Evolutionary conservation across 2,797 vertebrate species (phyloP).

Genomic region (Mastacembelus armatus): DNA sequence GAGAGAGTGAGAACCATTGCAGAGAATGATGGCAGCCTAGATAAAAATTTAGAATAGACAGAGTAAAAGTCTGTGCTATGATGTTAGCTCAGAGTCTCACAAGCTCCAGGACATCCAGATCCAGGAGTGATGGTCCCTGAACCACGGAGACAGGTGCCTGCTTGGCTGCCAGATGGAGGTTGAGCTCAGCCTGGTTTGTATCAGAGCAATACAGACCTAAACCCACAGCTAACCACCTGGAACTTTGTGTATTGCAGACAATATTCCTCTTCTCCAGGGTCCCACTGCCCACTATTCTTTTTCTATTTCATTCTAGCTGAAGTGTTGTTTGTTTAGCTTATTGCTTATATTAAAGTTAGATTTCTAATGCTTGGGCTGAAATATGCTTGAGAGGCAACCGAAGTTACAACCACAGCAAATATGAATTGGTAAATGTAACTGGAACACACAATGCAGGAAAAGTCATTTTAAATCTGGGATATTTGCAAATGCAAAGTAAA

Average conservation of each 20-base stretch:
- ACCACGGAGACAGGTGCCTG: slow-evolving; percentile 36
- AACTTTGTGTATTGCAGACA: slow-evolving; percentile 31
- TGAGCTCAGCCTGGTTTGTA: slow-evolving; percentile 22
- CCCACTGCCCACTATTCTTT: slow-evolving; percentile 6
- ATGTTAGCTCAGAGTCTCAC: slow-evolving; percentile 40
- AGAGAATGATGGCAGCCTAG: slow-evolving; percentile 22
- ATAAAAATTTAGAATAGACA: slow-evolving; percentile 15
- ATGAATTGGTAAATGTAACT: slow-evolving; percentile 4
- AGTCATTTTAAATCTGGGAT: not conserved
- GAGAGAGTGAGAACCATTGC: slow-evolving; percentile 10
- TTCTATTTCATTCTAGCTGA: not conserved
- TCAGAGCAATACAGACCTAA: slow-evolving; percentile 32
- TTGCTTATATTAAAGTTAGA: slow-evolving; percentile 14
- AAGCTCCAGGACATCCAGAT: slow-evolving; percentile 41
- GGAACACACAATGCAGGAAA: not conserved
- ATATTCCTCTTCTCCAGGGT: slow-evolving; percentile 13
- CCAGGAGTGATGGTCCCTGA: slow-evolving; percentile 25
- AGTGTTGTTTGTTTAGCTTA: slow-evolving; percentile 23
- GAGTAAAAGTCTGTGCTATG: slow-evolving; percentile 4
- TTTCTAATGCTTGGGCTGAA: not conserved
- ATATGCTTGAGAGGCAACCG: not conserved
- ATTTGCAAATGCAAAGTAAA: not conserved
- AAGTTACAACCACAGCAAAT: not conserved
- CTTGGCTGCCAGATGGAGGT: slow-evolving; percentile 50
- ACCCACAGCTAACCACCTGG: slow-evolving; percentile 44